Base-by-base conservation (phyloP, 53 echinoderm and acorn worm genomes). In the Patiria pectinifera region DNA sequence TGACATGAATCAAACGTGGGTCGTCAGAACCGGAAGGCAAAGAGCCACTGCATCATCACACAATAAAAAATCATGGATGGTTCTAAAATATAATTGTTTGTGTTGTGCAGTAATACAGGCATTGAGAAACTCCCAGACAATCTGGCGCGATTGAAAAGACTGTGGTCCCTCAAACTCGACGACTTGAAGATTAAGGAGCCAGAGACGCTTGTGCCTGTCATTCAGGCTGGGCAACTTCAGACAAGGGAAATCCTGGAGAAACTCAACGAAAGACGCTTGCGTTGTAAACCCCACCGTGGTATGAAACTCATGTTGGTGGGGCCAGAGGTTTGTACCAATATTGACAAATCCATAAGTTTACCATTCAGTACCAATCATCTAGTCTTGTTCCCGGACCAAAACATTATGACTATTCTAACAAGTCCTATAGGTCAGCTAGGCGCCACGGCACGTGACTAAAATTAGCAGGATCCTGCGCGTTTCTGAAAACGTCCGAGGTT, bases 241-340 rank as follows among this genome's bases (percentile, higher is more conserved):
- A 81, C 95, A 1, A 94, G 89, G 60, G 85, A 82, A 18, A 87
- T 96, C 12, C 63, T 96, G 91, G 85, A 83, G 71, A 86, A 87
- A 59, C 94, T 96, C 18, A 82, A 82, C 21, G 93, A 95, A 80
- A 93, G 83, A 48, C 85, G 91, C 1, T 85, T 94, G 12, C 84
- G 89, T 3, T 91, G 95, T 71, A 86, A 84, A 19, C 97, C 95
- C 5, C 93, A 94, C 47, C 79, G 84, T 25, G 86, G 94, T 45
- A 94, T 96, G 94, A 96, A 96, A 74, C 95, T 96, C 35, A 93
- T 96, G 92, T 82, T 96, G 21, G 89, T 96, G 48, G 97, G 97
- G 13, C 95, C 94, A 19, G 87, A 93, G 93, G 97, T 96, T 89
- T 24, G 85, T 70, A 35, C 35, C 35, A 35, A 0, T 35, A 35